A percentile compares a stretch with the other conserved stretches of the same genome.
Evolutionary conservation across 1,140 invertebrate species (phyloP).

Genomic region (Tetramorium parvispinum): DNA sequence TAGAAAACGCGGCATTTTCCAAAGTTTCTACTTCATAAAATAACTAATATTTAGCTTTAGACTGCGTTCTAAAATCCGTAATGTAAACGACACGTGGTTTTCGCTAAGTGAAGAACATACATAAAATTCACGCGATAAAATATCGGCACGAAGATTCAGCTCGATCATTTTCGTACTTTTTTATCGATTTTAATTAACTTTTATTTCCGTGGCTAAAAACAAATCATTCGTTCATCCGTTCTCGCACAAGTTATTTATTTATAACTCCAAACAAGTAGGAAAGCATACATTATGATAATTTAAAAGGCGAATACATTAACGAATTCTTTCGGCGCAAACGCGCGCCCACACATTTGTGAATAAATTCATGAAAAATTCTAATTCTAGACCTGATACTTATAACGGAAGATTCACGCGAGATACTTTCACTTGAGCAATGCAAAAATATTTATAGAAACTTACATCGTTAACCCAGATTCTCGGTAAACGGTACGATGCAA

Average conservation of each 20-base stretch:
- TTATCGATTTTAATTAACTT: too few relatives aligned
- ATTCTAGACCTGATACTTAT: background rate
- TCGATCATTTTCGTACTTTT: too few relatives aligned
- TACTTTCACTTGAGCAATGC: slow-evolving; percentile 35
- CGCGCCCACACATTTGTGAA: too few relatives aligned
- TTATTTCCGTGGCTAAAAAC: background rate
- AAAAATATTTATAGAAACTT: slow-evolving; percentile 51
- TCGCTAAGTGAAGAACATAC: too few relatives aligned
- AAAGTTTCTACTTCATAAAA: background rate
- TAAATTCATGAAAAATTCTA: background rate
- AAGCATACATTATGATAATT: background rate
- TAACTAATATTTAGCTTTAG: background rate
- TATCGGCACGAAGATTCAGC: too few relatives aligned
- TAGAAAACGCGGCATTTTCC: background rate
- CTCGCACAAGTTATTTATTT: background rate
- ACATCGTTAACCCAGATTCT: slow-evolving; percentile 24
- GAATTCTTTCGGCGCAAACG: background rate
- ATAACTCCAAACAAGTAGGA: background rate
- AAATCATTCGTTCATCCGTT: background rate
- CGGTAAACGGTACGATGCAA: background rate
- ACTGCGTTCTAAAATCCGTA: too few relatives aligned
- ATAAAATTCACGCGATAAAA: too few relatives aligned
- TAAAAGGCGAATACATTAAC: background rate
- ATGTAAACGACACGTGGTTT: too few relatives aligned
- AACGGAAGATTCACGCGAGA: background rate